Base-by-base conservation (phyloP, 2,797 vertebrate species). In the Paramormyrops hopkinsi region DNA sequence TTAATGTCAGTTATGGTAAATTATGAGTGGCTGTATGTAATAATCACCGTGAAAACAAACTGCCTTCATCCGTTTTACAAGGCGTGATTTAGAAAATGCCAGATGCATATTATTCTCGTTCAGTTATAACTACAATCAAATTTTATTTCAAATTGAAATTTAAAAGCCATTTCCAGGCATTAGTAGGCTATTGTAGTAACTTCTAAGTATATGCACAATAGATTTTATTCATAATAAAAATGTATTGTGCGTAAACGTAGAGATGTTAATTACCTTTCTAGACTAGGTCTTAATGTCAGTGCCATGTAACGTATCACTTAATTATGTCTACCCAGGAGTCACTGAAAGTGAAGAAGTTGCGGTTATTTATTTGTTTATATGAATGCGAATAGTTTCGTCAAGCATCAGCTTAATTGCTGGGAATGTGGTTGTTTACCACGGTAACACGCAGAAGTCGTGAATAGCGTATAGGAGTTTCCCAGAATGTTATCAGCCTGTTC, bases 31-130 rank as follows among this genome's bases (percentile, higher is more conserved):
- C 25, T 56, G 51, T 51, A 12, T 51, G 53, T 59, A 87, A 6
- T 87, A 51, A 86, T 87, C 14, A 59, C 85, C 85, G 48, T 87
- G 29, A 87, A 19, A 59, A 87, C 53, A 59, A 87, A 87, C 85
- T 19, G 53, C 53, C 53, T 29, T 41, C 14, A 6, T 56, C 51
- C 29, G 29, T 37, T 37, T 56, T 37, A 54, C 85, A 4, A 54
- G 83, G 50, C 51, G 41, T 41, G 85, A 59, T 37, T 87, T 87
- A 87, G 33, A 37, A 29, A 54, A 11, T 56, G 17, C 25, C 51
- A 87, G 53, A 59, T 87, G 85, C 50, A 50, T 51, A 41, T 56
- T 56, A 79, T 41, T 50, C 29, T 56, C 51, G 17, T 37, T 53
- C 14, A 37, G 17, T 87, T 59, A 59, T 33, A 87, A 87, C 85